A percentile compares a stretch with the other conserved stretches of the same genome.
Evolutionary conservation across 2,113 vertebrate genomes (phyloP).

Genomic region (Anthoscopus minutus): DNA sequence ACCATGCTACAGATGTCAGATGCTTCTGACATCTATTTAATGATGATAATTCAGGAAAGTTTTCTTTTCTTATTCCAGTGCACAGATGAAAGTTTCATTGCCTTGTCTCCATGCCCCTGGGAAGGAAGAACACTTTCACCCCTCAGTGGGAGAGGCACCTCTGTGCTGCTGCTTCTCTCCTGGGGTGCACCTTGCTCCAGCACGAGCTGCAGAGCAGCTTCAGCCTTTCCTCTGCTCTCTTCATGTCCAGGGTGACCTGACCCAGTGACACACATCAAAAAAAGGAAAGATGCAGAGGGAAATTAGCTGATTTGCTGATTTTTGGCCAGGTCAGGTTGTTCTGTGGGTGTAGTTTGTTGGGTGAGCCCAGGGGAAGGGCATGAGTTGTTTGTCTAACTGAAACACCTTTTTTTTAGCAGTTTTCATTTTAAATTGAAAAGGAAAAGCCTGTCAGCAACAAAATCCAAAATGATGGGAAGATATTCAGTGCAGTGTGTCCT

Average conservation of each 20-base stretch:
- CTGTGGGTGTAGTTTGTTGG: background rate
- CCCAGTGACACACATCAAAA: background rate
- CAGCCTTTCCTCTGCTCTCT: background rate
- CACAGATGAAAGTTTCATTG: background rate
- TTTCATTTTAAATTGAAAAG: background rate
- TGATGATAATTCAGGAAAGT: background rate
- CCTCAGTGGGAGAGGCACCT: fast-evolving
- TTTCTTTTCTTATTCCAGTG: background rate
- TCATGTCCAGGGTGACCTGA: background rate
- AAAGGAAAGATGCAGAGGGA: background rate
- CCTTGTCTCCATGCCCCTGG: background rate
- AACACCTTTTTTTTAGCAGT: background rate
- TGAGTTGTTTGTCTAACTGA: background rate
- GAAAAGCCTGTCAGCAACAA: background rate
- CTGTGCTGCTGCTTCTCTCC: background rate
- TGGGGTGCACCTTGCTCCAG: background rate
- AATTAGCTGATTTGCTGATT: background rate
- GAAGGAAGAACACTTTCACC: background rate
- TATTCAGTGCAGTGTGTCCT: fast-evolving
- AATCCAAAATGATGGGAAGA: background rate
- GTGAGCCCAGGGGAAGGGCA: background rate
- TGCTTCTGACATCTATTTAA: background rate
- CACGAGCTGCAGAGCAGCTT: background rate
- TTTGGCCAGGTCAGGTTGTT: background rate
- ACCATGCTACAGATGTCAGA: background rate